Evolutionary conservation across 2,797 vertebrate genomes (phyloP), one percentile per base, ranked within the genome.

Genomic region (Glyptemys insculpta): DNA sequence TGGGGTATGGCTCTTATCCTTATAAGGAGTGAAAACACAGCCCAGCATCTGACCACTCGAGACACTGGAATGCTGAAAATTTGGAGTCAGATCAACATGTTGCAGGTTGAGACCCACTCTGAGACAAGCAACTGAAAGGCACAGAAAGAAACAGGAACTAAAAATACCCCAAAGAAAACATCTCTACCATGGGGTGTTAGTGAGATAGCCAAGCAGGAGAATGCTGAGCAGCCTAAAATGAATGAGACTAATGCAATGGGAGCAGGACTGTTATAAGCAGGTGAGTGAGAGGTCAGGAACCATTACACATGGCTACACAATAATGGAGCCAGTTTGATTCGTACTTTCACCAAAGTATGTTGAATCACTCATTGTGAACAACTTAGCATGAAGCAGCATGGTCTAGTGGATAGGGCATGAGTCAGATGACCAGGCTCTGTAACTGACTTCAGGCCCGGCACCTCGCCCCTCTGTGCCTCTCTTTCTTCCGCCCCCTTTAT

Each of bases 181-280:
- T 44, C 34, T 29, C 53, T 19, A 74, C 54, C 50, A 16, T 53
- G 52, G 0, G 1, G 16, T 47, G 1, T 14, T 16, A 10, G 29
- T 0, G 1, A 79, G n/a, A 37, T 72, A 44, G 78, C 49, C 10
- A 4, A 37, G 34, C 18, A 11, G n/a, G 21, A 72, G 19, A 72
- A 72, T 41, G 65, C n/a, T 72, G 65, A 41, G 65, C 21, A 12
- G 65, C 68, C 68, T 41, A 41, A 6, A 41, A 72, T 41, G 23
- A 72, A 41, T 8, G 62, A 56, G 49, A 41, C 34, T 25, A 62
- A 62, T 56, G 15, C 50, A 29, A 16, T 23, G 34, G 37, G 37
- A n/a, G n/a, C 37, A 12, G n/a, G 11, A 19, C 34, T 72, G 68
- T 23, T 37, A 23, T 21, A 41, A 21, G 21, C 68, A 41, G 21